These are phyloP conservation scores for Geococcyx californianus DNA, from an alignment of 2,113 vertebrate species.

Conservation along the genomic window DNA sequence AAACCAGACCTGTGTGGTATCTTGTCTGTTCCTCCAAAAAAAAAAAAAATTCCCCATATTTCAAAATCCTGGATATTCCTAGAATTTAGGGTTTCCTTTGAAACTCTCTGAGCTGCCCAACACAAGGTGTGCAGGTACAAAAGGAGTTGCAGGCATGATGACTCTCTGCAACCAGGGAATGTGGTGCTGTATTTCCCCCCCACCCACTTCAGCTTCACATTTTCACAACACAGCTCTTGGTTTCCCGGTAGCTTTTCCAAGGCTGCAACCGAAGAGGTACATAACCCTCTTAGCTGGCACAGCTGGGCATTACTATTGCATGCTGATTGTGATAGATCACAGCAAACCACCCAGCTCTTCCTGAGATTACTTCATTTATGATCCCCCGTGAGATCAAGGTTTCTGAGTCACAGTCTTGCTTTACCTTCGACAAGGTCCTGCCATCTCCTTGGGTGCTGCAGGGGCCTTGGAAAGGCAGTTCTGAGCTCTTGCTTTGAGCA, in stretches of 20 bases:
- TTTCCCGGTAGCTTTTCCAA: neutral
- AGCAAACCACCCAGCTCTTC: neutral
- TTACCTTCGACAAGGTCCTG: neutral
- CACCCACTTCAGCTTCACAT: neutral
- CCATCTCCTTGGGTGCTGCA: neutral
- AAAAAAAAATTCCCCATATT: no score
- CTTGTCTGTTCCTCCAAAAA: neutral
- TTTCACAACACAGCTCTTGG: neutral
- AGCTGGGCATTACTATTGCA: rapidly evolving
- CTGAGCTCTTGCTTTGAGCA: neutral
- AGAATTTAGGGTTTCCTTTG: neutral
- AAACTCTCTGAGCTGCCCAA: neutral
- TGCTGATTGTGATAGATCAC: neutral
- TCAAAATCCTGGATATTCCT: neutral
- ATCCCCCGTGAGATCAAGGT: neutral
- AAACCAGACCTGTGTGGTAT: neutral
- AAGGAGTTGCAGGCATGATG: neutral
- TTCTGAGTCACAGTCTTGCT: neutral
- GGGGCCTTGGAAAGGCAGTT: neutral
- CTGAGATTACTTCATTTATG: neutral
- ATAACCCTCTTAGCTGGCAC: neutral
- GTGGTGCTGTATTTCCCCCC: neutral
- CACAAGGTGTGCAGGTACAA: neutral
- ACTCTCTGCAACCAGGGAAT: neutral
- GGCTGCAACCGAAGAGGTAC: rapidly evolving